Evolutionary conservation across 1,140 invertebrate species (phyloP).

Genomic region (Agrypnia vestita): DNA sequence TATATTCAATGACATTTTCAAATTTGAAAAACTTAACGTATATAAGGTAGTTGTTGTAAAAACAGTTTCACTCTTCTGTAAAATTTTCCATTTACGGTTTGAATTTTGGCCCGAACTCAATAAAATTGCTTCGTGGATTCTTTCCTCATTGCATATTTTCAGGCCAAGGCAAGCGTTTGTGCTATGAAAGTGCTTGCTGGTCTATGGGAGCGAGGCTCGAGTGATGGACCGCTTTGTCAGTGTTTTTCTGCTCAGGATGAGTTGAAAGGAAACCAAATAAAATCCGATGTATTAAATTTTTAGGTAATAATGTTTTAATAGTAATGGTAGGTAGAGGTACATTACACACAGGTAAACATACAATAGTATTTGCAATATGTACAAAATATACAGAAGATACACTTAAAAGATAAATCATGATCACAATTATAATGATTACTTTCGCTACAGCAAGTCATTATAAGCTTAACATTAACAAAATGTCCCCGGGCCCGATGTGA

Average conservation of each 20-base stretch:
- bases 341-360: slow-evolving; percentile 75
- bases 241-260: neutral
- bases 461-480: slow-evolving; percentile 44
- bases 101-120: too few species aligned
- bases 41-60: too few species aligned
- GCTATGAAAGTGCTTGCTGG: too few species aligned
- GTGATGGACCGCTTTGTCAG: too few species aligned
- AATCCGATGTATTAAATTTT: slow-evolving; percentile 51
- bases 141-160: too few species aligned
- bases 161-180: too few species aligned
- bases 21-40: too few species aligned
- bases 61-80: too few species aligned
- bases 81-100: too few species aligned
- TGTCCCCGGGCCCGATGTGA: neutral
- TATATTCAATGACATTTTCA: too few species aligned
- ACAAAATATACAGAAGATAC: slow-evolving; percentile 73
- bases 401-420: slow-evolving; percentile 66
- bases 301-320: slow-evolving; percentile 72
- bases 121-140: too few species aligned
- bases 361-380: slow-evolving; percentile 75
- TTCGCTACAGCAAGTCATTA: slow-evolving; percentile 51
- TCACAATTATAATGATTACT: slow-evolving; percentile 70
- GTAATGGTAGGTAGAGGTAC: slow-evolving; percentile 75
- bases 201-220: too few species aligned
- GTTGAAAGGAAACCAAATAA: slow-evolving; percentile 37